Evolutionary conservation across 2,797 vertebrate species (phyloP).

Genomic region (Orestias chungarensis): DNA sequence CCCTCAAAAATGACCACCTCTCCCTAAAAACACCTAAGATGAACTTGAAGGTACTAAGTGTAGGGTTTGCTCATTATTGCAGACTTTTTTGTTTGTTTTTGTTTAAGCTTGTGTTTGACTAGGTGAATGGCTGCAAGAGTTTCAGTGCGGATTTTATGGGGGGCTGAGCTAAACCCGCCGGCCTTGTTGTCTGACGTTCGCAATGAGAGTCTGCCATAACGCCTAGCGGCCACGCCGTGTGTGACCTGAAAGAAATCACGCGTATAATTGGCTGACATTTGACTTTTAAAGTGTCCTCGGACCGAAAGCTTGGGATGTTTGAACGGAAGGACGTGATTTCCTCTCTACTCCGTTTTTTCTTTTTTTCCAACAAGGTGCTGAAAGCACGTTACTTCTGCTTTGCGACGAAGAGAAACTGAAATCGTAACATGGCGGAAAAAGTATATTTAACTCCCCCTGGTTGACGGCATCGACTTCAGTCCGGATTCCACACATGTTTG

Average conservation of each 20-base stretch:
- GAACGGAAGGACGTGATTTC: not conserved
- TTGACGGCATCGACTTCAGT: not conserved
- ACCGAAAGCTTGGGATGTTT: not conserved
- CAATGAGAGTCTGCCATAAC: not conserved
- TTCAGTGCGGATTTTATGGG: constrained; percentile 1
- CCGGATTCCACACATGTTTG: constrained; percentile 2
- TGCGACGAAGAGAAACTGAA: constrained; percentile 5
- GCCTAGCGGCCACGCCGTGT: not conserved
- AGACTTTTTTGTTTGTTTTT: constrained; percentile 13
- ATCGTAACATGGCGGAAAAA: not conserved
- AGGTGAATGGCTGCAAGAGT: not conserved
- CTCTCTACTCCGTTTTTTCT: constrained; percentile 2
- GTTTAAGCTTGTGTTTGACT: constrained; percentile 3
- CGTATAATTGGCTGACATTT: not conserved
- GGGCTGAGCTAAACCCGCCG: not conserved
- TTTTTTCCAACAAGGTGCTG: not conserved
- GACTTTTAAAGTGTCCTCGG: constrained; percentile 23
- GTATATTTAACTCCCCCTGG: not conserved
- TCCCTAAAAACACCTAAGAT: constrained; percentile 51
- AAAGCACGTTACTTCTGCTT: not conserved
- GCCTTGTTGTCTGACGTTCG: not conserved
- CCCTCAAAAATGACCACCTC: constrained; percentile 56
- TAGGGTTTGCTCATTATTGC: constrained; percentile 56
- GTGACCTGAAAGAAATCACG: constrained; percentile 2
- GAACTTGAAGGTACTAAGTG: constrained; percentile 65